These are phyloP conservation scores for Drosophila punjabiensis DNA, from an alignment of 1,140 invertebrate genomes.

Conservation along the genomic window DNA sequence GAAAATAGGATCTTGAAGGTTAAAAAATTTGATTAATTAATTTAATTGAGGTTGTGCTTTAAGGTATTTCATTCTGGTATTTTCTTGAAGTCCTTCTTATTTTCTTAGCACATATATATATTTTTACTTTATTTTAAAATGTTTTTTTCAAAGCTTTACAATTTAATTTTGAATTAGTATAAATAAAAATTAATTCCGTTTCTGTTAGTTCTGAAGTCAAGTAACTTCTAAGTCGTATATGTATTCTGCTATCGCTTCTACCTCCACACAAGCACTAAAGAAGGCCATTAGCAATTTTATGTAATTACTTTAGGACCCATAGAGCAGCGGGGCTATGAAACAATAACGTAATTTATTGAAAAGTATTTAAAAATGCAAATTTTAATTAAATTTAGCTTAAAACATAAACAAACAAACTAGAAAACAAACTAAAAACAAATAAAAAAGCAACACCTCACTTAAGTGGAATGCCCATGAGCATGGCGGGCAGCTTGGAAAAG, in stretches of 20 bases:
- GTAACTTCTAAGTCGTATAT: neutral
- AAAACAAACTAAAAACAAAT: neutral
- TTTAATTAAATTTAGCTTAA: slow-evolving; percentile 27
- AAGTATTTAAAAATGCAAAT: slow-evolving; percentile 24
- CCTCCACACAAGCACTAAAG: slow-evolving; percentile 9
- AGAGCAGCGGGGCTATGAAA: neutral
- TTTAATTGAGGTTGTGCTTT: neutral
- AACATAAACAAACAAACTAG: neutral
- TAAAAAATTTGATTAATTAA: neutral
- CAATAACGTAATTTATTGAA: slow-evolving; percentile 42
- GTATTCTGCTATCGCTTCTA: slow-evolving; percentile 12
- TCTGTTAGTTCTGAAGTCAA: neutral
- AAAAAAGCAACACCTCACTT: slow-evolving; percentile 19
- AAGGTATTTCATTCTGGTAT: neutral
- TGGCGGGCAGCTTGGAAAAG: slow-evolving; percentile 49
- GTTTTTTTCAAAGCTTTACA: neutral
- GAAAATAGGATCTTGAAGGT: neutral
- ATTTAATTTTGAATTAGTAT: neutral
- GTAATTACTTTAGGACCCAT: slow-evolving; percentile 51
- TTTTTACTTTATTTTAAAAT: neutral
- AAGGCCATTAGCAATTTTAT: slow-evolving; percentile 48
- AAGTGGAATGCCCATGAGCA: slow-evolving; percentile 47
- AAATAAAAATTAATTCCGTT: neutral
- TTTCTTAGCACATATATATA: neutral
- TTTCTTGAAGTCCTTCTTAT: neutral